Conservation (phyloP, 2,797 vertebrate species). For the Poecilia wingei region DNA sequence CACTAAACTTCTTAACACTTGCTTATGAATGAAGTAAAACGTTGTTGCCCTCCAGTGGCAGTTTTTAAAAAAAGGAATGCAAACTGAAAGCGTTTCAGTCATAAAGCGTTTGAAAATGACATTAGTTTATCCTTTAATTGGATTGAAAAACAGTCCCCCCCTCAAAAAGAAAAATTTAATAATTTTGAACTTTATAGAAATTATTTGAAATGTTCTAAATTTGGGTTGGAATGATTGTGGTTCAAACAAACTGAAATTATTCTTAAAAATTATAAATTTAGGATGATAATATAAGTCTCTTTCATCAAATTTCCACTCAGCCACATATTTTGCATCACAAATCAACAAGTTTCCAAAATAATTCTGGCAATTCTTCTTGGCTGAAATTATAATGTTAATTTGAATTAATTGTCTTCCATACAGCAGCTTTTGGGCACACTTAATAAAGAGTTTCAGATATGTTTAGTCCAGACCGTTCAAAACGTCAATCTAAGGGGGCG, state of each 20-base stretch:
- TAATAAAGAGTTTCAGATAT: background rate
- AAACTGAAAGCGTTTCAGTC: background rate
- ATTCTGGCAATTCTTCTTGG: background rate
- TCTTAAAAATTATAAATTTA: background rate
- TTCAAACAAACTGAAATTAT: background rate
- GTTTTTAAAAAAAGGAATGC: background rate
- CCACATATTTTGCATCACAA: background rate
- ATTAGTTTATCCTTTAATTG: background rate
- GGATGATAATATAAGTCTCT: background rate
- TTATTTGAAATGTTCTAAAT: background rate
- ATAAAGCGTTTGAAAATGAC: background rate
- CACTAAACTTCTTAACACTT: background rate
- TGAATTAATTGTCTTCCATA: background rate
- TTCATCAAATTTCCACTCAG: background rate
- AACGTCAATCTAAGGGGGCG: background rate
- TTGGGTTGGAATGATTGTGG: background rate
- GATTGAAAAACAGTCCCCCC: background rate
- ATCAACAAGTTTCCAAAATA: background rate
- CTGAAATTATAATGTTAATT: background rate
- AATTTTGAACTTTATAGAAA: no score
- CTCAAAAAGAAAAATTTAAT: no score
- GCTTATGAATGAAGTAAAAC: background rate
- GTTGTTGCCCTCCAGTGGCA: background rate
- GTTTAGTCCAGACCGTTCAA: background rate
- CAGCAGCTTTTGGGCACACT: background rate